phyloP scores from a whole-genome alignment of 2,888 invertebrate species.

The Melolontha melolontha region DNA sequence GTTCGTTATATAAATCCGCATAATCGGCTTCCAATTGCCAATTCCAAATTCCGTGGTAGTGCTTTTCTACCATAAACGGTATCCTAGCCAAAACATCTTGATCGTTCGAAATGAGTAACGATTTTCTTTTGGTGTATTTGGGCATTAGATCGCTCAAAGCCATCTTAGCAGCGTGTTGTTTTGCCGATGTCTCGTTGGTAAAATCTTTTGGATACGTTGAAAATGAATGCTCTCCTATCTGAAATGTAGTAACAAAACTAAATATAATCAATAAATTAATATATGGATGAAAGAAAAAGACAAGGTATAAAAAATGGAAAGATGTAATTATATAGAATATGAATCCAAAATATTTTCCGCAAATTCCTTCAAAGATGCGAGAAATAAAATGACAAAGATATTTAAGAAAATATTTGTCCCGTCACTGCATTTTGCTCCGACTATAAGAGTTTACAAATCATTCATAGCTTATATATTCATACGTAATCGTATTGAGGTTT shows the following conservation, averaged over 20 bases:
- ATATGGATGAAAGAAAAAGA: slow-evolving; percentile 20
- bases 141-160: slow-evolving; percentile 61
- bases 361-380: too few species aligned
- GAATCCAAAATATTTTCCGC: too few species aligned
- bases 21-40: slow-evolving; percentile 67
- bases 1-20: slow-evolving; percentile 73
- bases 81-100: slow-evolving; percentile 60
- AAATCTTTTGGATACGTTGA: slow-evolving; percentile 67
- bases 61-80: slow-evolving; percentile 63
- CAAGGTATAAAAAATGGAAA: too few species aligned
- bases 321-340: too few species aligned
- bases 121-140: slow-evolving; percentile 54
- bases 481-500: too few species aligned
- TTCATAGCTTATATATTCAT: too few species aligned
- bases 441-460: too few species aligned
- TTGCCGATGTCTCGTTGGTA: slow-evolving; percentile 59
- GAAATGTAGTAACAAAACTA: slow-evolving; percentile 30
- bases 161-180: slow-evolving; percentile 62
- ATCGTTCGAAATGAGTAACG: slow-evolving; percentile 54
- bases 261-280: slow-evolving; percentile 14
- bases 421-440: too few species aligned
- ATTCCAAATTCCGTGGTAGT: slow-evolving; percentile 67
- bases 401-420: too few species aligned
- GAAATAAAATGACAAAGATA: too few species aligned
- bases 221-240: slow-evolving; percentile 61